phyloP scores from a whole-genome alignment of 2,113 vertebrate species.

The Silurus glanis region DNA sequence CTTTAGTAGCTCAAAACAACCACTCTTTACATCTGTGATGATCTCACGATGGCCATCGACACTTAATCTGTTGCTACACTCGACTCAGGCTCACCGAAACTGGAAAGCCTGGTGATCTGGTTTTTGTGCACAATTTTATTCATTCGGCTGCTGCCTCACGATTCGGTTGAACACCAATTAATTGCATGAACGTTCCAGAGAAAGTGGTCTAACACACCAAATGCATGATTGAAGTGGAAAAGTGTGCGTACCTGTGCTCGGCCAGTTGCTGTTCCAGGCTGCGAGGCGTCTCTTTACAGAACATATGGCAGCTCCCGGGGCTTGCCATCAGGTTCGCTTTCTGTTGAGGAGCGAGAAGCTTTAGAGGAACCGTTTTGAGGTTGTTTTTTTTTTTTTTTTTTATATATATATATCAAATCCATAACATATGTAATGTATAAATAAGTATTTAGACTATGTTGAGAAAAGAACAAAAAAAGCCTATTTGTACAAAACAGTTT shows the following conservation, averaged over 20 bases:
- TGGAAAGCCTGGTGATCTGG: background rate
- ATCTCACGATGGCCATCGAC: no score
- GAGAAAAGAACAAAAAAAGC: background rate
- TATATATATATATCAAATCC: background rate
- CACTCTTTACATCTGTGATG: background rate
- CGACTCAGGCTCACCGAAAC: background rate
- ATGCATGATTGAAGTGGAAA: background rate
- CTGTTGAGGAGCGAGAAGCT: conserved; percentile 61
- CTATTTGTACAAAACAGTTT: background rate
- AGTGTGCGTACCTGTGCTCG: conserved; percentile 85
- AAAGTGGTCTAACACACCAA: no score
- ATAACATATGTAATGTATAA: background rate
- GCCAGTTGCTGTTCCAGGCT: conserved; percentile 97
- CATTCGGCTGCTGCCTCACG: background rate
- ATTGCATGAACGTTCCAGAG: background rate
- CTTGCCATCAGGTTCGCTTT: conserved; percentile 81
- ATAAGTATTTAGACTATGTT: background rate
- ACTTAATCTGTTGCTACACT: background rate
- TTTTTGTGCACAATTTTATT: background rate
- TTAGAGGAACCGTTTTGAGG: background rate
- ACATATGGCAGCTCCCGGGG: conserved; percentile 88
- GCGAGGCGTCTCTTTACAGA: conserved; percentile 89
- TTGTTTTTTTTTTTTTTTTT: no score
- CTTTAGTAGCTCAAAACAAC: background rate
- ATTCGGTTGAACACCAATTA: background rate